Conservation (phyloP, 2,797 vertebrate genomes). For the Crocidura indochinensis region DNA sequence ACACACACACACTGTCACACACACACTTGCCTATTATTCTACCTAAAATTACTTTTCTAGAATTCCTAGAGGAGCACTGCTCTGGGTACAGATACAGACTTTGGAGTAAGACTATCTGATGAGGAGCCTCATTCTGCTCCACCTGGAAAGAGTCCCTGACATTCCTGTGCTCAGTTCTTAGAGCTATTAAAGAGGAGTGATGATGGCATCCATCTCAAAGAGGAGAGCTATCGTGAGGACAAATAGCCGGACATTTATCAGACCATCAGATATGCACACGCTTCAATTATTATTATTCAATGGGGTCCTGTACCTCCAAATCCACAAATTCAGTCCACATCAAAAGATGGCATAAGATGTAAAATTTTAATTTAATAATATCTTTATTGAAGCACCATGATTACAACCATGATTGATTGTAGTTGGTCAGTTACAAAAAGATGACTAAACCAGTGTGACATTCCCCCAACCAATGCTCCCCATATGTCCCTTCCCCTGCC, state of each 20-base stretch:
- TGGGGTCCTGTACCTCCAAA: background rate
- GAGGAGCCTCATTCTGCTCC: background rate
- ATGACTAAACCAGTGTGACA: no score
- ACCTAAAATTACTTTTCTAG: background rate
- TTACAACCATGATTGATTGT: no score
- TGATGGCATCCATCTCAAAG: background rate
- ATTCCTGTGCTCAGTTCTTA: background rate
- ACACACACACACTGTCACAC: no score
- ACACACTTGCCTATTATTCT: background rate
- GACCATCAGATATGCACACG: fast-evolving
- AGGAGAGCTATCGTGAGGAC: background rate
- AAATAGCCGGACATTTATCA: fast-evolving
- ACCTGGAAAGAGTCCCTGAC: background rate
- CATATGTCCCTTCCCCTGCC: no score
- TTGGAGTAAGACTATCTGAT: background rate
- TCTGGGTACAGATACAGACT: background rate
- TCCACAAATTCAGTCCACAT: background rate
- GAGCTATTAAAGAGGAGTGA: background rate
- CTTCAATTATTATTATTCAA: background rate
- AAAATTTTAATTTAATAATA: no score
- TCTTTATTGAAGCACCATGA: no score
- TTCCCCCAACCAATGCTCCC: no score
- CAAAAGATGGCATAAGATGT: background rate
- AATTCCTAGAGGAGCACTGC: background rate
- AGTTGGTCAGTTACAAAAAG: no score